phyloP scores from a whole-genome alignment of 1,140 invertebrate genomes.

The Lysiphlebus fabarum region DNA sequence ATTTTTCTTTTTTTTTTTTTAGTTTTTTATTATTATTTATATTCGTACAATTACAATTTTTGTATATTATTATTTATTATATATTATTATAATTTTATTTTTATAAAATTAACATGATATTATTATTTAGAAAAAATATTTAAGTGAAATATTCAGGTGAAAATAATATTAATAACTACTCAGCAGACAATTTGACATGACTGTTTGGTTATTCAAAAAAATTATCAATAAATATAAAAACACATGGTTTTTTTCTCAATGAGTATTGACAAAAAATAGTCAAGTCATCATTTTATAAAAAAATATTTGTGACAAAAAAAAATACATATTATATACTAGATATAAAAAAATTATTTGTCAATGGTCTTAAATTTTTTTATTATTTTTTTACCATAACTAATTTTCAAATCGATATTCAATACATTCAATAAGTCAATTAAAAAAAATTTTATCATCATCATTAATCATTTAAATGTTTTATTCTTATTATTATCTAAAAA shows the following conservation, averaged over 20 bases:
- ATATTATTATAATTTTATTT: slow-evolving; percentile 4
- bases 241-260: slow-evolving; percentile 32
- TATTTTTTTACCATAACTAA: not conserved
- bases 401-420: slow-evolving; percentile 1
- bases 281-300: not conserved
- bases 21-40: too few species aligned
- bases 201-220: slow-evolving; percentile 2
- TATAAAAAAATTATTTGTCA: too few species aligned
- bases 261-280: slow-evolving; percentile 7
- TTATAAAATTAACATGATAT: not conserved
- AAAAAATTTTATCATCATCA: not conserved
- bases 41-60: not conserved
- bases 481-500: not conserved
- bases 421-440: not conserved
- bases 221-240: slow-evolving; percentile 13
- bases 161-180: slow-evolving; percentile 16
- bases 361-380: not conserved
- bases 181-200: slow-evolving; percentile 15
- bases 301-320: not conserved
- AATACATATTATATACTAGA: not conserved
- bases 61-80: slow-evolving; percentile 4
- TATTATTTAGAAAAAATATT: not conserved
- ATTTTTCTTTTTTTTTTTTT: too few species aligned
- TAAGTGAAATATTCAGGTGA: slow-evolving; percentile 25
- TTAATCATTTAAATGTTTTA: not conserved